Conservation (phyloP, 2,113 vertebrate species). For the Urocitellus parryii region DNA sequence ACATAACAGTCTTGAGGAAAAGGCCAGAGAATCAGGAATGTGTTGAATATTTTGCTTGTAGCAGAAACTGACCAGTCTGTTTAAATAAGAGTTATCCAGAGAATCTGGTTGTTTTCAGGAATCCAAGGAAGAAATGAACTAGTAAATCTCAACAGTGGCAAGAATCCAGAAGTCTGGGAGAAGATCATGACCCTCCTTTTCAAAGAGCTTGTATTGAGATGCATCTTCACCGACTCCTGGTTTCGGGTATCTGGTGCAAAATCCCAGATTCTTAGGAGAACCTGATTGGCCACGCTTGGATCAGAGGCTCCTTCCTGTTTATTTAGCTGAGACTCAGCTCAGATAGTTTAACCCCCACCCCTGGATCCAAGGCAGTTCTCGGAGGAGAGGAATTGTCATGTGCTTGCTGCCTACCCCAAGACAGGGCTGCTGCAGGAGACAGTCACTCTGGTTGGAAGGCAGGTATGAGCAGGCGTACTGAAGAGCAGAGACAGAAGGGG, state of each 20-base stretch:
- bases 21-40: not conserved
- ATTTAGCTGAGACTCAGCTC: not conserved
- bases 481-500: not conserved
- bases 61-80: not conserved
- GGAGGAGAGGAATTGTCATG: not conserved
- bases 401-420: not conserved
- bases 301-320: not conserved
- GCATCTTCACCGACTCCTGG: not conserved
- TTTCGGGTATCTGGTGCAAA: not conserved
- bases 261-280: not conserved
- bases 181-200: not conserved
- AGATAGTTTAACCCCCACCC: not conserved
- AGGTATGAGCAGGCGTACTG: fast-evolving
- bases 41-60: not conserved
- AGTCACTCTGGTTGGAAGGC: not conserved
- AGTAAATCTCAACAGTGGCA: not conserved
- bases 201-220: not conserved
- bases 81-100: not conserved
- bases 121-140: not conserved
- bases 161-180: not conserved
- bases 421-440: not conserved
- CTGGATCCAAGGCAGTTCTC: not conserved
- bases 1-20: not conserved
- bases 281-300: not conserved
- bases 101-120: not conserved